Percentiles rank a stretch among this genome's conserved stretches.
phyloP scores from a whole-genome alignment of 2,797 vertebrate species.

The Gephyroberyx darwinii region DNA sequence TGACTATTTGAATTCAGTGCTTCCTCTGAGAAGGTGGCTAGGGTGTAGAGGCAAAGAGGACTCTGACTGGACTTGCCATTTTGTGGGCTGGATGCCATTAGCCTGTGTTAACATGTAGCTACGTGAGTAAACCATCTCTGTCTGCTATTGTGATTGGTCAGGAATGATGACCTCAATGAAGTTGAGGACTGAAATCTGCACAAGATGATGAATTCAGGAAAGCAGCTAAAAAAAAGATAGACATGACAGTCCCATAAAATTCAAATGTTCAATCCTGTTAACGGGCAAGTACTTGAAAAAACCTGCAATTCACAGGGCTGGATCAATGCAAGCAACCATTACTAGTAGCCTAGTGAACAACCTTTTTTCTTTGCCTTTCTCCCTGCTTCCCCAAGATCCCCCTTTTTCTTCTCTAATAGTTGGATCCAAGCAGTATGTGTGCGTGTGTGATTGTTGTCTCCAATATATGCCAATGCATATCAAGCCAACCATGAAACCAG shows the following conservation, averaged over 20 bases:
- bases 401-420: background rate
- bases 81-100: conserved; percentile 32
- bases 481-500: background rate
- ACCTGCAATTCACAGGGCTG: no score
- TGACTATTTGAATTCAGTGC: conserved; percentile 14
- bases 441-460: background rate
- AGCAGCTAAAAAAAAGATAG: background rate
- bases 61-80: conserved; percentile 38
- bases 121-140: conserved; percentile 2
- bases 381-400: background rate
- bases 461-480: background rate
- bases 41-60: conserved; percentile 7
- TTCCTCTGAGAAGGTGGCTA: conserved; percentile 43
- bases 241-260: background rate
- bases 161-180: background rate
- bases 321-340: background rate
- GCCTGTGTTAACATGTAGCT: conserved; percentile 30
- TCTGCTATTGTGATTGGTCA: conserved; percentile 3
- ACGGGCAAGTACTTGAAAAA: no score
- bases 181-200: background rate
- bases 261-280: no score
- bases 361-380: background rate
- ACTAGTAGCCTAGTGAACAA: background rate
- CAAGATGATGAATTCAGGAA: background rate
- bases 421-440: background rate